phyloP scores from a whole-genome alignment of 2,888 invertebrate genomes.

The Pterostichus niger region DNA sequence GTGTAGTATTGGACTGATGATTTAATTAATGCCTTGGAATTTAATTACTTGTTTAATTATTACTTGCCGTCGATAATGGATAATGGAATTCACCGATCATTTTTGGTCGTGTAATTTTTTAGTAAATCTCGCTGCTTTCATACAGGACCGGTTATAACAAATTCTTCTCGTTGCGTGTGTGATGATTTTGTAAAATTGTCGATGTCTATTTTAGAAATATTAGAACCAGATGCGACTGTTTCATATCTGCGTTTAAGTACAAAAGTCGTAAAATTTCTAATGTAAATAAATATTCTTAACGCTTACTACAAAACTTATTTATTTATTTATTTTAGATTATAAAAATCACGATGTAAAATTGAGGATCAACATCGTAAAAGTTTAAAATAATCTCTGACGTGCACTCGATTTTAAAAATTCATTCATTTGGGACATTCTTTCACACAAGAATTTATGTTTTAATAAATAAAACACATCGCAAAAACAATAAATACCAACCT shows the following conservation, averaged over 20 bases:
- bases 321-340: slow-evolving; percentile 59
- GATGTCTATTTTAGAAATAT: slow-evolving; percentile 24
- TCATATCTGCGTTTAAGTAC: slow-evolving; percentile 33
- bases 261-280: slow-evolving; percentile 50
- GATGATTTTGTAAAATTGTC: neutral
- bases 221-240: slow-evolving; percentile 37
- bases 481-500: too few relatives aligned
- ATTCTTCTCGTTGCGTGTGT: too few relatives aligned
- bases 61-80: neutral
- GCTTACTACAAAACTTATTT: slow-evolving; percentile 47
- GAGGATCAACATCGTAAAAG: slow-evolving; percentile 49
- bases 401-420: slow-evolving; percentile 39
- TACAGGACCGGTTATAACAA: neutral
- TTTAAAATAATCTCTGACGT: slow-evolving; percentile 46
- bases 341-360: slow-evolving; percentile 52
- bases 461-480: neutral
- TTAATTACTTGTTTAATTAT: too few relatives aligned
- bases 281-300: slow-evolving; percentile 56
- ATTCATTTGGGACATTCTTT: slow-evolving; percentile 29
- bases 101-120: neutral
- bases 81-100: neutral
- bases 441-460: neutral
- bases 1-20: neutral
- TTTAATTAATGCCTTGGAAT: neutral
- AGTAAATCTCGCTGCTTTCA: neutral